Base-by-base conservation (phyloP, 2,113 vertebrate species). In the Gymnorhina tibicen region DNA sequence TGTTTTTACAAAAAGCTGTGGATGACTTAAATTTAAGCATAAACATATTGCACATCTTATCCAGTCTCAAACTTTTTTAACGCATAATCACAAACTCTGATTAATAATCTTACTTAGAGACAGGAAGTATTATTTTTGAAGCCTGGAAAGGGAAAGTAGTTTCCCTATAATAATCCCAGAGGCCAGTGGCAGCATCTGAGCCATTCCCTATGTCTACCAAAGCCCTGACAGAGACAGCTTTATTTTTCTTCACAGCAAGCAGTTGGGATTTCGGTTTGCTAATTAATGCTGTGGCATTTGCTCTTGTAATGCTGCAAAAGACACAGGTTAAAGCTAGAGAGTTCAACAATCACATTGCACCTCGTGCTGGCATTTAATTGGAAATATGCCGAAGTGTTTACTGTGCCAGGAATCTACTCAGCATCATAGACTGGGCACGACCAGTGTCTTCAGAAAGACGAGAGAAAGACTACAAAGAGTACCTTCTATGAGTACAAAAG, bases 351-450 rank as follows among this genome's bases (percentile, higher is more conserved):
- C 42, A 70, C 32, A 33, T 22, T 44, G 32, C 11, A 7, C 50
- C 46, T 42, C 9, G 28, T 16, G 2, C 7, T 24, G 17, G 28
- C 33, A 27, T 53, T 78, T 66, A 3, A 5, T 0, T 85, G 19
- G 69, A 87, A 95, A 72, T 27, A 44, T 42, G 16, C 28, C 1
- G 0, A 66, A 59, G 23, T 16, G 44, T 47, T 60, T 32, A 53
- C 19, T 37, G 42, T 58, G 33, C 50, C 60, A 64, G 55, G 7
- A 62, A 24, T 52, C 62, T 56, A 30, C 66, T 62, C 73, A 85
- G 17, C 6, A 1, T 6, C 4, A 59, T 2, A 56, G 52, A 64
- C 0, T 14, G 19, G 27, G 21, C 22, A 67, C 0, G 0, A 85
- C 42, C 60, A 81, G 39, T 12, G 3, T 11, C 64, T 75, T 42